phyloP scores from a whole-genome alignment of 2,113 vertebrate genomes.

The Upupa epops region DNA sequence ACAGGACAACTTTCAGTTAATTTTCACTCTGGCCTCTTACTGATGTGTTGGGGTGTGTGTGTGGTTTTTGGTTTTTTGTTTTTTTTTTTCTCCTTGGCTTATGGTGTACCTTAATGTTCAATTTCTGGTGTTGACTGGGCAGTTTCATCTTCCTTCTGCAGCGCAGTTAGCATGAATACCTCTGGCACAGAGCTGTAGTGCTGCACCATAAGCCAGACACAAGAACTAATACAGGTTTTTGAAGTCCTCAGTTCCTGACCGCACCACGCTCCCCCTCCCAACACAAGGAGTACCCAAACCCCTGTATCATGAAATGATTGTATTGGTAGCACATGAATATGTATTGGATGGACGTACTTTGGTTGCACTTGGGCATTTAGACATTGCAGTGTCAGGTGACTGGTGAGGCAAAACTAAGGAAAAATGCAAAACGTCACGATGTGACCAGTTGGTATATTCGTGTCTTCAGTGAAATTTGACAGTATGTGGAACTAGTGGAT shows the following conservation, averaged over 20 bases:
- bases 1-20: background rate
- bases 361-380: background rate
- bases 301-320: background rate
- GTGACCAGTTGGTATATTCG: background rate
- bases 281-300: background rate
- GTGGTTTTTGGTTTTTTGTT: too few species aligned
- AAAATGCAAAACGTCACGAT: background rate
- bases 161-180: background rate
- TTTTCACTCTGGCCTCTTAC: background rate
- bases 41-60: background rate
- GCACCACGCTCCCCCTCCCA: too few species aligned
- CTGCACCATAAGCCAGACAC: background rate
- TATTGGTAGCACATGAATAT: background rate
- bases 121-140: background rate
- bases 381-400: rapidly evolving
- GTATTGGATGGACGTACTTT: rapidly evolving
- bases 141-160: background rate
- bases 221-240: background rate
- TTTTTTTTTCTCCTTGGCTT: background rate
- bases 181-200: background rate
- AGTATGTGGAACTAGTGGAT: background rate
- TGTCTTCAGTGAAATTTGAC: background rate
- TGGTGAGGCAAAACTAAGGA: background rate
- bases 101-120: background rate
- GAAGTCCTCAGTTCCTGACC: background rate